A percentile compares a stretch with the other conserved stretches of the same genome.
Evolutionary conservation across 2,797 vertebrate genomes (phyloP).

Genomic region (Falco columbarius): DNA sequence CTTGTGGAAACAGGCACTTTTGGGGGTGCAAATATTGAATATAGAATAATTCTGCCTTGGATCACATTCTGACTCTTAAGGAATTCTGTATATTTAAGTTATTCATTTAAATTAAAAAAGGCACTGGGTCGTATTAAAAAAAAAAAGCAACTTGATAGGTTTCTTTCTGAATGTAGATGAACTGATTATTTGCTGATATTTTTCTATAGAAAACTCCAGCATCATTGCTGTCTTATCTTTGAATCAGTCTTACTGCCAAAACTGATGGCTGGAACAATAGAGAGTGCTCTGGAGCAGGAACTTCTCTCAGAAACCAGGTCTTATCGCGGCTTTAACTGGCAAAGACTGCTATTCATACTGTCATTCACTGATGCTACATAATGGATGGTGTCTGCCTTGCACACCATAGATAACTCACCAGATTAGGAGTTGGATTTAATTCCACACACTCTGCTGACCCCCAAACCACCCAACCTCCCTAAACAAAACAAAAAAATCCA

Average conservation of each 20-base stretch:
- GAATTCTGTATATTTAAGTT: background rate
- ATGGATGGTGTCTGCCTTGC: constrained; percentile 82
- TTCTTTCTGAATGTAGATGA: constrained; percentile 84
- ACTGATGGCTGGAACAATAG: constrained; percentile 84
- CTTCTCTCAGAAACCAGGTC: constrained; percentile 67
- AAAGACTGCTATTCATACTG: constrained; percentile 83
- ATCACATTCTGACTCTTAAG: background rate
- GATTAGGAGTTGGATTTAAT: constrained; percentile 74
- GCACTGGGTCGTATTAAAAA: background rate
- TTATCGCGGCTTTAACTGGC: constrained; percentile 83
- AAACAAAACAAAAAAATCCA: background rate
- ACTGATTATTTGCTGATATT: constrained; percentile 70
- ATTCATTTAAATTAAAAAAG: background rate
- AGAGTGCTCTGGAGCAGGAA: constrained; percentile 71
- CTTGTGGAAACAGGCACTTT: background rate
- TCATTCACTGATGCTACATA: constrained; percentile 79
- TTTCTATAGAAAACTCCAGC: constrained; percentile 51
- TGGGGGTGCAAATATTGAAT: background rate
- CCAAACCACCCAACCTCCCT: background rate
- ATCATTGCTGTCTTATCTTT: constrained; percentile 79
- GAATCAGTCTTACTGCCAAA: constrained; percentile 80
- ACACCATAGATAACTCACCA: constrained; percentile 85
- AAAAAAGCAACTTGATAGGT: constrained; percentile 74
- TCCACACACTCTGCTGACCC: constrained; percentile 1
- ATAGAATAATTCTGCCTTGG: background rate